Conservation (phyloP, 2,113 vertebrate genomes). For the Pedionomus torquatus region DNA sequence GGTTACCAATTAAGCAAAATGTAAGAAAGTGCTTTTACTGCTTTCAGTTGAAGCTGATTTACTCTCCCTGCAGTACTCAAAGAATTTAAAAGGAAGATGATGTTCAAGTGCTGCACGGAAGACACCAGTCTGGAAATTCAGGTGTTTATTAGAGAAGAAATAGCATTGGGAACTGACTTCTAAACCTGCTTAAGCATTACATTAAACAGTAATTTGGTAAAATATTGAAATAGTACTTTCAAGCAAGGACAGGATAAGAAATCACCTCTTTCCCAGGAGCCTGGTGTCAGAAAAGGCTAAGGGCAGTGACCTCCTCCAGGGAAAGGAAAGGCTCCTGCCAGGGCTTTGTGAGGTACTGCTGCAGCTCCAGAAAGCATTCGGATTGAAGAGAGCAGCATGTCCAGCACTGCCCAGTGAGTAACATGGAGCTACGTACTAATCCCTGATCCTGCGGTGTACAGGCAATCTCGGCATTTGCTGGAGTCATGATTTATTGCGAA, state of each 20-base stretch:
- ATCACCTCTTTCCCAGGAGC: neutral
- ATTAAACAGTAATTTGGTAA: neutral
- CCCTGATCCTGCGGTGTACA: neutral
- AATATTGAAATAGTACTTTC: neutral
- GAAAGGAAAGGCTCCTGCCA: neutral
- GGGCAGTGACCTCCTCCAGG: neutral
- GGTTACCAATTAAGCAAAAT: conserved; percentile 2
- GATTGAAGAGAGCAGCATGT: neutral
- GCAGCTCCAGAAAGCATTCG: neutral
- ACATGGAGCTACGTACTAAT: neutral
- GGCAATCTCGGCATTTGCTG: neutral
- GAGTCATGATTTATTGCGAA: neutral
- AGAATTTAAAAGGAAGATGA: neutral
- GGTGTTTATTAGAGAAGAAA: neutral
- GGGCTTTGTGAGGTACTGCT: neutral
- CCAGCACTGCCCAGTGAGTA: neutral
- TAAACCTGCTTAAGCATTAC: neutral
- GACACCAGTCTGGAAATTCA: neutral
- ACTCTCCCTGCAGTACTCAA: neutral
- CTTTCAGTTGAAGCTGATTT: neutral
- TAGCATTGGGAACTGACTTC: neutral
- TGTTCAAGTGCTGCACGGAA: neutral
- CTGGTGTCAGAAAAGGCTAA: neutral
- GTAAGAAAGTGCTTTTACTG: neutral
- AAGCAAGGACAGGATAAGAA: neutral